Percentiles rank a stretch among this genome's conserved stretches.
These are phyloP conservation scores for Gobio occitaniae DNA, from an alignment of 2,797 vertebrate species.

Conservation along the genomic window DNA sequence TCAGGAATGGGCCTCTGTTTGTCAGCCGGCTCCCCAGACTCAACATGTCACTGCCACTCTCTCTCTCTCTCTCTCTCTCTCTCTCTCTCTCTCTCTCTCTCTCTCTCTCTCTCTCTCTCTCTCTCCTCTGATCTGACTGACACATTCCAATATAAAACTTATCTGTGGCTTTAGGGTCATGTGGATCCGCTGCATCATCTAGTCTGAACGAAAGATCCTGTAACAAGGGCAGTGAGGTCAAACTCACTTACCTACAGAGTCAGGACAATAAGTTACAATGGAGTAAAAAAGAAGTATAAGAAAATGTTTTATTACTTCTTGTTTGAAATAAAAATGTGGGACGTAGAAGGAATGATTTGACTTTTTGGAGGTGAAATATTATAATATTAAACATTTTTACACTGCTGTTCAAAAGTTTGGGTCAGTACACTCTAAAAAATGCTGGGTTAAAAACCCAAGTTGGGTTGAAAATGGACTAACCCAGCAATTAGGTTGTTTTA, in stretches of 20 bases:
- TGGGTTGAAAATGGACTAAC: too few relatives aligned
- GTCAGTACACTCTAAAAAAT: neutral
- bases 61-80: too few relatives aligned
- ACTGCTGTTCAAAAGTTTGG: neutral
- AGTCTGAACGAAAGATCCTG: neutral
- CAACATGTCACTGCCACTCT: neutral
- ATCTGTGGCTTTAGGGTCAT: constrained; percentile 19
- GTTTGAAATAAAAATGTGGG: neutral
- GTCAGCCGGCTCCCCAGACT: constrained; percentile 31
- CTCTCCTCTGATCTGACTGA: neutral
- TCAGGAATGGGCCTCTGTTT: constrained; percentile 40
- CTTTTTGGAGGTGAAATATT: neutral
- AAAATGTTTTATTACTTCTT: neutral
- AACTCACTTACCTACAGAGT: neutral
- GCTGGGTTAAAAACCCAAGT: too few relatives aligned
- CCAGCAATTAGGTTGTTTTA: too few relatives aligned
- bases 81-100: too few relatives aligned
- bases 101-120: too few relatives aligned
- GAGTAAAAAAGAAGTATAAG: neutral
- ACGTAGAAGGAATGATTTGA: neutral
- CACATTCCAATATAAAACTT: constrained; percentile 37
- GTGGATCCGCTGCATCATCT: neutral
- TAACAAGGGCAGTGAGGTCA: neutral
- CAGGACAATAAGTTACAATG: neutral
- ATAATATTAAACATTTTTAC: neutral